Evolutionary conservation across 2,888 invertebrate genomes (phyloP), one percentile per base, ranked within the genome.

Genomic region (Amiota communis): DNA sequence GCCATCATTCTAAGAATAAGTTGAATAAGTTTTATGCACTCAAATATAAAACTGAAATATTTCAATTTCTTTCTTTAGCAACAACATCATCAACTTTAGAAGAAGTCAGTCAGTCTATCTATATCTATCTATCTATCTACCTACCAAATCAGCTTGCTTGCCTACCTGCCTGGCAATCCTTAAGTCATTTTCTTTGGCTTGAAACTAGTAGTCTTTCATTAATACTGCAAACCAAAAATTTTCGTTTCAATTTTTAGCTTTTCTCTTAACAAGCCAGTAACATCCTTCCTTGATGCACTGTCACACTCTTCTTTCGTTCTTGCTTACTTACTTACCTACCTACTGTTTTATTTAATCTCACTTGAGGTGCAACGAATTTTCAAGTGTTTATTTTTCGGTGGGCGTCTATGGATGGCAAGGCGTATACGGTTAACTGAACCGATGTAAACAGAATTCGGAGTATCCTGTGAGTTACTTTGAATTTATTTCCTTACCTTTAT

Each of bases 211-310:
- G 15, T 51, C 49, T 68, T 68, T 68, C 67, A 68, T 68, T 68
- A 68, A 51, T 23, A 23, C 51, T 51, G 67, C 23, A 65, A 68
- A 20, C 53, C 67, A 53, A 53, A 53, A 79, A 81, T 81, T 80
- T 81, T 83, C 82, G 84, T 83, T 84, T 84, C 84, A 84, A 84
- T 84, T 83, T 83, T 84, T 82, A 82, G 82, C 82, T 83, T 82
- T 77, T 77, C 65, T 78, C 8, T 6, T 36, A 6, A 2, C 36
- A 2, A 6, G 2, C 36, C 3, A 36, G 36, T 6, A 36, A 36
- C 36, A 36, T 36, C 36, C 36, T 36, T 36, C 3, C 6, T 36
- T 36, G 36, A 36, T 36, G 6, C 36, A 36, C 36, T 36, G 36
- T 36, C 8, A 6, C 6, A 36, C 36, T 36, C 36, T 6, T 6